Evolutionary conservation across 2,888 invertebrate genomes (phyloP).

Genomic region (Coleophora flavipennella): DNA sequence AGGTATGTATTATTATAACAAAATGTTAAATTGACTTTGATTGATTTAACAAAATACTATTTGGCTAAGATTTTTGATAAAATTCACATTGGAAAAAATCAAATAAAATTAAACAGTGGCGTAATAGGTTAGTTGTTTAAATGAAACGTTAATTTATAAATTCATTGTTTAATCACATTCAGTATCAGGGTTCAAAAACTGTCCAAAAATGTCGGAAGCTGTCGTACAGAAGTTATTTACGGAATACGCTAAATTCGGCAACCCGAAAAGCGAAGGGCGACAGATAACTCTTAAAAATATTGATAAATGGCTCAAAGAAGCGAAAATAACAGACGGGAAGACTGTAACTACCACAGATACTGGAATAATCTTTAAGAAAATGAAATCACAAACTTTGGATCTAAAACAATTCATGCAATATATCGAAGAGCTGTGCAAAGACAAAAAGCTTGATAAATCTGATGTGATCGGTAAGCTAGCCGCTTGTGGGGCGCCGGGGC

Average conservation of each 20-base stretch:
- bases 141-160: too few relatives aligned
- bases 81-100: too few relatives aligned
- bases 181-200: too few relatives aligned
- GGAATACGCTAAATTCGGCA: conserved; percentile 78
- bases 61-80: too few relatives aligned
- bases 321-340: conserved; percentile 74
- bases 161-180: too few relatives aligned
- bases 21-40: too few relatives aligned
- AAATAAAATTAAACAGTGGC: too few relatives aligned
- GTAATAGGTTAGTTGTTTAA: too few relatives aligned
- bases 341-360: conserved; percentile 81
- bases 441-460: conserved; percentile 73
- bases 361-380: conserved; percentile 78
- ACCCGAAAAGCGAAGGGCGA: conserved; percentile 76
- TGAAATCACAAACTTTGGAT: conserved; percentile 59
- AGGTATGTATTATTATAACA: too few relatives aligned
- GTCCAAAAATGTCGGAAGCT: background rate
- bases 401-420: conserved; percentile 64
- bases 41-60: too few relatives aligned
- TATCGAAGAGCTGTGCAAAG: conserved; percentile 76
- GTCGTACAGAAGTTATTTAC: conserved; percentile 43
- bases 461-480: conserved; percentile 75
- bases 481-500: conserved; percentile 67
- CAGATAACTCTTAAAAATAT: conserved; percentile 77
- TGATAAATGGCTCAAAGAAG: conserved; percentile 85